Conservation (phyloP, 2,888 invertebrate species). For the Dynastes grantii region DNA sequence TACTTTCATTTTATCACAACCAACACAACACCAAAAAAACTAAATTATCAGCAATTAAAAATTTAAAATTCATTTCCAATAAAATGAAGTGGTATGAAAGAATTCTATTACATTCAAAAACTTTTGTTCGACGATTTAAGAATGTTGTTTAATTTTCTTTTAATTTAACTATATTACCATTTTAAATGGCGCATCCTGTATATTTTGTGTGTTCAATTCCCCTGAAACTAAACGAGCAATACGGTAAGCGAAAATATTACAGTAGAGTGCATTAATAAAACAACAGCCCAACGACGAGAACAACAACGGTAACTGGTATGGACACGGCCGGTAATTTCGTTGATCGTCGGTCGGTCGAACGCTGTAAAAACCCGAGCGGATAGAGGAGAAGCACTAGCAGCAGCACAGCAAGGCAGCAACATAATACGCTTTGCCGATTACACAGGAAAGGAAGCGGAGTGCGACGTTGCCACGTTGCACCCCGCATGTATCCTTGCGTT, state of each 20-base stretch:
- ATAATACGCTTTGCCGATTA: constrained; percentile 54
- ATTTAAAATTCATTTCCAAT: no score
- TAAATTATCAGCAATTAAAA: no score
- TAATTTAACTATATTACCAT: no score
- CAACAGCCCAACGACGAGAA: constrained; percentile 3
- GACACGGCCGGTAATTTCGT: constrained; percentile 61
- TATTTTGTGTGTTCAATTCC: no score
- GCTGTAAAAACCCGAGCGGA: constrained; percentile 51
- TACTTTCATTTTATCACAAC: no score
- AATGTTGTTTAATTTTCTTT: no score
- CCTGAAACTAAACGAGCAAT: not conserved
- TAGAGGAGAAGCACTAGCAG: not conserved
- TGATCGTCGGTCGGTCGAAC: constrained; percentile 55
- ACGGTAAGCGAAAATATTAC: not conserved
- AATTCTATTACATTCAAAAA: no score
- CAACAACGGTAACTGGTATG: constrained; percentile 57
- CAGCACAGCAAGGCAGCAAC: constrained; percentile 17
- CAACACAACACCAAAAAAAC: no score
- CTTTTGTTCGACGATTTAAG: no score
- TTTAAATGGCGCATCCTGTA: no score
- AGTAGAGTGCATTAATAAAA: constrained; percentile 16
- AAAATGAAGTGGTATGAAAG: no score
- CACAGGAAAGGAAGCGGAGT: constrained; percentile 55
- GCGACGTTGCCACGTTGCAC: constrained; percentile 56
- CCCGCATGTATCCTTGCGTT: not conserved